Evolutionary conservation across 2,888 invertebrate species (phyloP), one percentile per base, ranked within the genome.

Genomic region (Agriopis leucophaearia): DNA sequence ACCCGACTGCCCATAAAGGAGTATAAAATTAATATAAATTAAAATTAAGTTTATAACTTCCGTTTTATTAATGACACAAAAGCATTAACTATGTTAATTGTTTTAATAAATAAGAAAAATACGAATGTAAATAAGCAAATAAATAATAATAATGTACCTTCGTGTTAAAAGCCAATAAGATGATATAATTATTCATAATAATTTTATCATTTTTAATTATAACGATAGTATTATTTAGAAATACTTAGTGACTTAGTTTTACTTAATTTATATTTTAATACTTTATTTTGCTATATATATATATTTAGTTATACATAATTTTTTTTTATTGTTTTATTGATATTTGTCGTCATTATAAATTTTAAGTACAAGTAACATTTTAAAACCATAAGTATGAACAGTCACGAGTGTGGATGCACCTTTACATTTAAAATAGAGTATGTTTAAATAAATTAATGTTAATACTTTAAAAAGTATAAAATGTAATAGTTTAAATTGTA

Each of bases 401-500:
- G 36, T 63, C 58, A 16, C 13, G 44, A 67, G 69, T 71, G 72
- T 72, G 74, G 64, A 68, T 69, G 69, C 74, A 71, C 71, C 70
- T 69, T 72, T 69, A 70, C 38, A 15, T 47, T 15, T 59, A 73
- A 36, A 48, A 38, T 58, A 48, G 47, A 64, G 36, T 65, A 66
- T 58, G 27, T 42, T 38, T 27, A 66, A 60, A n/a, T 52, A 76
- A 79, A 73, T 64, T 77, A 79, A 82, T 79, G 81, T 88, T 84
- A 84, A 83, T 84, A 86, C 82, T 85, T 80, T 83, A 72, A 74
- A 84, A 86, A 84, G 82, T 85, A 87, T 84, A 78, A 80, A 75
- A 78, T 71, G 58, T 58, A 50, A 61, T 59, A 66, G 51, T 56
- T 45, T 55, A 60, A 70, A 57, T 62, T 59, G 47, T 73, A 64